phyloP scores from a whole-genome alignment of 1,140 invertebrate genomes.

The Idris sp. region DNA sequence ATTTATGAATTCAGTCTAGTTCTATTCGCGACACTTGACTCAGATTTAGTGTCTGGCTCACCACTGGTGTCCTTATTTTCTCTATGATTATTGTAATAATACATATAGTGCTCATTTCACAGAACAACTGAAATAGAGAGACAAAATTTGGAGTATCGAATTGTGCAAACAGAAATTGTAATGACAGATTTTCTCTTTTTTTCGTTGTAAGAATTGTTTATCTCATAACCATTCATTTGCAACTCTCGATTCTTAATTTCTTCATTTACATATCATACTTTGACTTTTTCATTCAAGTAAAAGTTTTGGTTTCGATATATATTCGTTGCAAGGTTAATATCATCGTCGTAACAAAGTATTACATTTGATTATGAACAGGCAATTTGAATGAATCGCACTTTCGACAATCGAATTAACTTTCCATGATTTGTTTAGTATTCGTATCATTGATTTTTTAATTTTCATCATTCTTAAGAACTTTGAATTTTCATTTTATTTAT shows the following conservation, averaged over 20 bases:
- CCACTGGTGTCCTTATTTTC: conserved; percentile 48
- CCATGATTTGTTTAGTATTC: conserved; percentile 19
- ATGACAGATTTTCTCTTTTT: background rate
- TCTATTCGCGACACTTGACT: conserved; percentile 51
- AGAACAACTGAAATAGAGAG: conserved; percentile 21
- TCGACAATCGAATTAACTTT: conserved; percentile 28
- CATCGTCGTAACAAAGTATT: conserved; percentile 32
- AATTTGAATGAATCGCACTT: too few relatives aligned
- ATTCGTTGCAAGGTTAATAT: conserved; percentile 27
- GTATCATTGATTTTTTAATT: too few relatives aligned
- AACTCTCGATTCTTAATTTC: background rate
- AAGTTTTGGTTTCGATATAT: conserved; percentile 10
- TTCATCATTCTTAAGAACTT: too few relatives aligned
- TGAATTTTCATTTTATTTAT: conserved; percentile 2
- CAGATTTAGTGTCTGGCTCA: conserved; percentile 47
- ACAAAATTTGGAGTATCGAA: background rate
- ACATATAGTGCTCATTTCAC: conserved; percentile 28
- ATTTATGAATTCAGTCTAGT: conserved; percentile 58
- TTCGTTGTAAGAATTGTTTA: background rate
- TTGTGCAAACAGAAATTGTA: conserved; percentile 3
- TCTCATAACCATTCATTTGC: background rate
- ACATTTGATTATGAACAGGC: conserved; percentile 30
- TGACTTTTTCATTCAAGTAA: conserved; percentile 2
- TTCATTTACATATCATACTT: conserved; percentile 10
- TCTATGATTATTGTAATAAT: conserved; percentile 50